A percentile compares a stretch with the other conserved stretches of the same genome.
Conservation (phyloP, 1,140 invertebrate species). For the Papilio xuthus region DNA sequence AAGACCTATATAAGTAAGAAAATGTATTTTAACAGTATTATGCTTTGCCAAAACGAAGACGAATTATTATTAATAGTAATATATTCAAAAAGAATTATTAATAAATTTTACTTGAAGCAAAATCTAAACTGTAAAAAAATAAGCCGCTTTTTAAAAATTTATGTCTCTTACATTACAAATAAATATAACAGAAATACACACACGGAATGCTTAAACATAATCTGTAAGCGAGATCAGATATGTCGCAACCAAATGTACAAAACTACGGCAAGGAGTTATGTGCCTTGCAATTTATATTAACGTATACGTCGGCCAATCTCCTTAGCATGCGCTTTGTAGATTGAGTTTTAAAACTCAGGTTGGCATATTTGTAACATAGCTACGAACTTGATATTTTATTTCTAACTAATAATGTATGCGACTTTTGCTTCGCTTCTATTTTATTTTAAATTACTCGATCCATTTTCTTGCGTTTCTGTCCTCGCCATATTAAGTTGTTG, state of each 20-base stretch:
- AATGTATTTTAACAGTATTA: too few species aligned
- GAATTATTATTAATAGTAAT: too few species aligned
- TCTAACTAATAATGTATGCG: conserved; percentile 37
- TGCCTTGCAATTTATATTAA: conserved; percentile 37
- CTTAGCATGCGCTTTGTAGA: conserved; percentile 36
- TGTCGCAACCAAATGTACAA: conserved; percentile 29
- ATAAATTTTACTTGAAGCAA: background rate
- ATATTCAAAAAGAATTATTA: background rate
- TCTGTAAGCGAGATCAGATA: conserved; percentile 33
- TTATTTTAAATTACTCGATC: conserved; percentile 26
- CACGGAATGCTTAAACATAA: conserved; percentile 26
- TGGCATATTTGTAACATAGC: conserved; percentile 34
- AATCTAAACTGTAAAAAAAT: background rate
- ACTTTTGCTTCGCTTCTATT: conserved; percentile 20
- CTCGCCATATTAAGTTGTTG: conserved; percentile 18
- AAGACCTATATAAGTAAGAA: too few species aligned
- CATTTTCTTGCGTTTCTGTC: conserved; percentile 17
- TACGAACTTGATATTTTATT: conserved; percentile 26
- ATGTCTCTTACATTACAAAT: conserved; percentile 12
- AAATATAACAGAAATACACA: conserved; percentile 13
- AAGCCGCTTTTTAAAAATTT: background rate
- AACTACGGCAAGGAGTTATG: conserved; percentile 34
- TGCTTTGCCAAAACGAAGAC: too few species aligned
- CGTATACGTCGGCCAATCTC: conserved; percentile 35
- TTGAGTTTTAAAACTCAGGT: conserved; percentile 38